phyloP scores from a whole-genome alignment of 2,113 vertebrate genomes.

The Trichechus manatus region DNA sequence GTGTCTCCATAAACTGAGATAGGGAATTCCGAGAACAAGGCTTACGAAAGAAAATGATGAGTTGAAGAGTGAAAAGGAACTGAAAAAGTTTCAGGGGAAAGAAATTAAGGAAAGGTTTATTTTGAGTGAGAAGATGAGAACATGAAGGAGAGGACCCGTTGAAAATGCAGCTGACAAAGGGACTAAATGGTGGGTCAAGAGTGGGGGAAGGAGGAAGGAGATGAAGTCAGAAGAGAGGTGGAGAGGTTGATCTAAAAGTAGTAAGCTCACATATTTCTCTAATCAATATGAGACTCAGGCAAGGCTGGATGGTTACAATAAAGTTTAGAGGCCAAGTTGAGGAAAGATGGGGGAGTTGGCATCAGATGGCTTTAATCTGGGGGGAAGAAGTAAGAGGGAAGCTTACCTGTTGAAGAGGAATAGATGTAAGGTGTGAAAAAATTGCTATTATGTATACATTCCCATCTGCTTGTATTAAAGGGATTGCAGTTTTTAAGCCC shows the following conservation, averaged over 20 bases:
- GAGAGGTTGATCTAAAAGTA: background rate
- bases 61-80: background rate
- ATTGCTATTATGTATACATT: background rate
- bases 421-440: background rate
- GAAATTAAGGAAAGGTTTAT: background rate
- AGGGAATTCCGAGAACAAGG: background rate
- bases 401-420: background rate
- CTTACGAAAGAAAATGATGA: background rate
- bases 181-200: background rate
- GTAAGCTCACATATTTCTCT: background rate
- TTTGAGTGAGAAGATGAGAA: constrained; percentile 6
- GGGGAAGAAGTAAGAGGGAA: background rate
- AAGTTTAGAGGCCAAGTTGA: background rate
- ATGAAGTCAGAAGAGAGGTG: background rate
- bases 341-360: background rate
- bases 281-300: background rate
- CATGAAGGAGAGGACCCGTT: background rate
- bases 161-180: background rate
- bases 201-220: constrained; percentile 2
- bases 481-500: background rate
- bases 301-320: background rate
- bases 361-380: background rate
- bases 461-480: background rate
- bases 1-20: background rate
- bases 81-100: background rate